Evolutionary conservation across 37 sponge, comb jelly and placozoan genomes (phyloP).

Genomic region (Axinella damicornis): DNA sequence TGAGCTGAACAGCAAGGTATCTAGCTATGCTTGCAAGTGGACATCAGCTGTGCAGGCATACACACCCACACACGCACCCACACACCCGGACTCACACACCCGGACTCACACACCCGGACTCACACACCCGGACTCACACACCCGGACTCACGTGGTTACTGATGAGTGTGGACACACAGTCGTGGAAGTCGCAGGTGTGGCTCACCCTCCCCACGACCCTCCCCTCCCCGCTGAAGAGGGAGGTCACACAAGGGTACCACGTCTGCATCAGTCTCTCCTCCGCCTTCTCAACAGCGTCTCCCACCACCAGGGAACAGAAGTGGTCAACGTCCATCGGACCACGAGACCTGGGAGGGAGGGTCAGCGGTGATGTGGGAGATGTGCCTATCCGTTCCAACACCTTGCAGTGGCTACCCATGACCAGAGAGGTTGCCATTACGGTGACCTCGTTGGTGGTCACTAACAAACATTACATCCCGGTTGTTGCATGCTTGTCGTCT

Average conservation of each 20-base stretch:
- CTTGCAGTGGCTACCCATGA: too few relatives aligned
- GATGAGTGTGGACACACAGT: conserved; percentile 83
- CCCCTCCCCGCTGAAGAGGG: conserved; percentile 83
- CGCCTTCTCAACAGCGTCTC: conserved; percentile 81
- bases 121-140: neutral
- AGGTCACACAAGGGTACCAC: conserved; percentile 89
- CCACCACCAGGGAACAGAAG: conserved; percentile 75
- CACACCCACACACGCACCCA: neutral
- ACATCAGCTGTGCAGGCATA: neutral
- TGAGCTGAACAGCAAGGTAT: too few relatives aligned
- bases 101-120: neutral
- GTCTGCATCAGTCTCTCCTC: conserved; percentile 85
- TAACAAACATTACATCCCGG: too few relatives aligned
- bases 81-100: neutral
- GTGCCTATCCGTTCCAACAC: too few relatives aligned
- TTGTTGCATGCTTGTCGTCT: too few relatives aligned
- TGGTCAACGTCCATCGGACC: conserved; percentile 87
- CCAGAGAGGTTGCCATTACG: too few relatives aligned
- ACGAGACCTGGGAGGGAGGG: conserved; percentile 37
- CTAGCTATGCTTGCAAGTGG: too few relatives aligned
- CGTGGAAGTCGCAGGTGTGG: conserved; percentile 59
- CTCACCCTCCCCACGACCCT: conserved; percentile 36
- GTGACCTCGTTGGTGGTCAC: too few relatives aligned
- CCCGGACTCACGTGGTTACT: conserved; percentile 61
- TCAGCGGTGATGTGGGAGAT: neutral